Evolutionary conservation across 2,888 invertebrate species (phyloP).

Genomic region (Amblyteles armatorius): DNA sequence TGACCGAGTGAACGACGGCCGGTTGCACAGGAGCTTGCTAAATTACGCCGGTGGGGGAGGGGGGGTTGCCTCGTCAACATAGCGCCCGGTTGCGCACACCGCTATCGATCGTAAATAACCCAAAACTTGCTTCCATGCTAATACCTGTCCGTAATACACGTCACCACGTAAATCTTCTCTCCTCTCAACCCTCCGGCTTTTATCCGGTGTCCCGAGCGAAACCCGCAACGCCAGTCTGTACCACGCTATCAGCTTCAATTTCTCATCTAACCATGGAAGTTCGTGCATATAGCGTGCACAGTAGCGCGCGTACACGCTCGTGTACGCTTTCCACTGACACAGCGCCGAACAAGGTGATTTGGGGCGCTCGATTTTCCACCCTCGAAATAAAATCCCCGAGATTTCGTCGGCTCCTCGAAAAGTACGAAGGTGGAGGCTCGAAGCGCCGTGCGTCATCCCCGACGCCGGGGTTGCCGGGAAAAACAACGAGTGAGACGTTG

Average conservation of each 20-base stretch:
- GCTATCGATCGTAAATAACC: conserved; percentile 69
- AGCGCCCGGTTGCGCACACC: conserved; percentile 40
- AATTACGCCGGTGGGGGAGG: conserved; percentile 59
- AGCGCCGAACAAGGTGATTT: conserved; percentile 22
- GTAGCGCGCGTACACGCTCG: conserved; percentile 17
- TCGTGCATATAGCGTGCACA: conserved; percentile 20
- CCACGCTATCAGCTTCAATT: conserved; percentile 36
- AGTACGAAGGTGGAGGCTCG: not conserved
- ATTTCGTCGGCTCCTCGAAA: conserved; percentile 16
- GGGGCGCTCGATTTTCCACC: conserved; percentile 20
- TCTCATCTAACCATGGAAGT: conserved; percentile 37
- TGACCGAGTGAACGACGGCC: conserved; percentile 41
- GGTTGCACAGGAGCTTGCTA: conserved; percentile 49
- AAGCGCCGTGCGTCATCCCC: not conserved
- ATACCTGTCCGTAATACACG: conserved; percentile 67
- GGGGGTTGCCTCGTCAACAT: conserved; percentile 66
- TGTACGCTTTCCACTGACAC: not conserved
- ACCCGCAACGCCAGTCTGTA: conserved; percentile 30
- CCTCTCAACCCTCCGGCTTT: conserved; percentile 57
- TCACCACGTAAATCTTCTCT: conserved; percentile 69
- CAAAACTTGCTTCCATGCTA: conserved; percentile 69
- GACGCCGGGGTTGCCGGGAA: conserved; percentile 4
- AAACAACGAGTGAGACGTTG: conserved; percentile 1
- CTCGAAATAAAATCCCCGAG: conserved; percentile 44
- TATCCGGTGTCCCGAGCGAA: conserved; percentile 54